Evolutionary conservation across 2,888 invertebrate species (phyloP), one percentile per base, ranked within the genome.

Genomic region (Yponomeuta sedellus): DNA sequence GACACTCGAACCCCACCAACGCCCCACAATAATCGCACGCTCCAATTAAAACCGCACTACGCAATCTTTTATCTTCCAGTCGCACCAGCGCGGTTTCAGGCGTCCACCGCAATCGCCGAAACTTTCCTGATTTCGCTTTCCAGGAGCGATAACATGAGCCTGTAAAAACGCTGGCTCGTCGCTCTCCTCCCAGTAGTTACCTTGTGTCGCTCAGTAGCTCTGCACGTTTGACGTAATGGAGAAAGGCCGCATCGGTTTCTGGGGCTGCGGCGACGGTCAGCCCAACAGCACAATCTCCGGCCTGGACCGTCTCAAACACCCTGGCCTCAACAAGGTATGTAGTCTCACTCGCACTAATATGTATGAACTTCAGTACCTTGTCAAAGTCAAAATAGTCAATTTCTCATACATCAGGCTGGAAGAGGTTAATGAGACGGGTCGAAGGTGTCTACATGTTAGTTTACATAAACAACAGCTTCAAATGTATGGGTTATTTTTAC

Each of bases 241-340:
- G 68, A 91, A 93, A 73, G 94, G 94, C 80, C 92, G 92, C 82
- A 88, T 93, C 82, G 95, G 93, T 82, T 89, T 93, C 69, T 92
- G 93, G 91, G 92, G 92, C 73, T 88, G 91, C 76, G 93, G 93
- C 66, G 94, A 94, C 76, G 92, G 92, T 66, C 81, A 88, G 71
- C 84, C 91, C 70, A 83, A 91, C 72, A 92, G 92, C 78, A 91
- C 91, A 67, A 79, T 93, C 66, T 91, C 93, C 66, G 95, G 95
- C 67, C 89, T 95, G 70, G 95, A 95, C 82, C 93, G 93, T 70
- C 88, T 95, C 62, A 92, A 93, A 69, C 92, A 94, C 78, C 94
- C 95, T 2, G 92, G 93, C 67, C 89, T 95, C 12, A 95, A 95
- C 81, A 95, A 95, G 94, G 95, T 95, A 70, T 8, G 10, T 34